Evolutionary conservation across 2,113 vertebrate species (phyloP).

Genomic region (Salvelinus namaycush): DNA sequence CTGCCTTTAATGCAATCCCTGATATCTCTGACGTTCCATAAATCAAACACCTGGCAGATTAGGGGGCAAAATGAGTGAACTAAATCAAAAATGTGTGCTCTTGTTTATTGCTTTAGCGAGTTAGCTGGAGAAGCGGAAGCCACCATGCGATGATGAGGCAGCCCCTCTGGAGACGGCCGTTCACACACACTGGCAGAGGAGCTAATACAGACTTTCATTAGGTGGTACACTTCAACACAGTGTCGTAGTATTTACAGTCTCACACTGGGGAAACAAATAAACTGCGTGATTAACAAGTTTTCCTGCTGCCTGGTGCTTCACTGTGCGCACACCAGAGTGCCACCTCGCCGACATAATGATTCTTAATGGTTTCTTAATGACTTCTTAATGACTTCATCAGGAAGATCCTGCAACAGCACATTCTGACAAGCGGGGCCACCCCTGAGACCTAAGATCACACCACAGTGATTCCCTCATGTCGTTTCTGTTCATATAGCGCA

Average conservation of each 20-base stretch:
- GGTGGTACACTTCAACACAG: conserved; percentile 65
- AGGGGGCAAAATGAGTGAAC: conserved; percentile 41
- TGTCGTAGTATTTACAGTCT: conserved; percentile 71
- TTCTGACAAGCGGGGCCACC: conserved; percentile 56
- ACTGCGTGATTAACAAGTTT: conserved; percentile 78
- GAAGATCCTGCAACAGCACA: conserved; percentile 73
- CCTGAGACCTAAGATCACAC: conserved; percentile 6
- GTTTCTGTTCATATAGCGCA: conserved; percentile 57
- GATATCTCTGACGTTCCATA: conserved; percentile 45
- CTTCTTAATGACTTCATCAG: conserved; percentile 81
- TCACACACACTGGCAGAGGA: conserved; percentile 57
- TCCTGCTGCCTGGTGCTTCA: conserved; percentile 61
- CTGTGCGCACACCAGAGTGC: conserved; percentile 56
- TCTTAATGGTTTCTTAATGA: conserved; percentile 82
- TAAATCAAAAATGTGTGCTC: conserved; percentile 44
- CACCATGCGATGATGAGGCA: conserved; percentile 61
- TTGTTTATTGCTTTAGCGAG: conserved; percentile 65
- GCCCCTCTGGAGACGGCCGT: conserved; percentile 59
- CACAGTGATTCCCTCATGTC: conserved; percentile 22
- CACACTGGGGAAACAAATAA: conserved; percentile 77
- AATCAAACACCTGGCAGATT: conserved; percentile 61
- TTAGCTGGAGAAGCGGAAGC: conserved; percentile 54
- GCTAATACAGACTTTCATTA: conserved; percentile 63
- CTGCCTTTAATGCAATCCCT: not conserved
- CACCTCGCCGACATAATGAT: conserved; percentile 77